Evolutionary conservation across 1,140 invertebrate species (phyloP), one percentile per base, ranked within the genome.

Genomic region (Littorina saxatilis): DNA sequence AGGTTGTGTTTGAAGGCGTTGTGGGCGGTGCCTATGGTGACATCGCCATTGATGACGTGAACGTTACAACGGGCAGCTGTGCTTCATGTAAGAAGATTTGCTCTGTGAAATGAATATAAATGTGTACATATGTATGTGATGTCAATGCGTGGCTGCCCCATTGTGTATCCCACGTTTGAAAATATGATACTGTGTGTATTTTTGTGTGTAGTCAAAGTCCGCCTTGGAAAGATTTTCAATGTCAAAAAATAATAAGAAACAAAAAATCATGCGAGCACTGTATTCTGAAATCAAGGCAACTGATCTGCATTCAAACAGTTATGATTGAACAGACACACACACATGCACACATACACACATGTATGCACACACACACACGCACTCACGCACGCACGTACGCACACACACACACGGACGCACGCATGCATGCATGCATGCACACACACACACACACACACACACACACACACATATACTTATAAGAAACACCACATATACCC

Each of bases 11-110:
- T 84, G 85, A 90, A 83, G 87, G 84, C 0, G 79, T 84, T 7
- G 58, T 85, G 29, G 89, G 90, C 13, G 82, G 55, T 73, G 82
- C 84, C 63, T 86, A 82, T 80, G 85, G 89, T 74, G 90, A 91
- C 82, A 89, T 90, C 70, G 88, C 89, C 66, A 86, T 91, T 83
- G 90, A 91, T 86, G 90, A 91, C 78, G 81, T 91, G 37, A 84
- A 85, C 66, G 63, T 90, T 86, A 43, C 78, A 78, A 39, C 86
- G 83, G 85, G 88, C 72, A n/a, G 79, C 15, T 79, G 63, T 20
- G 13, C 55, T 20, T 68, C 81, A 43, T 52, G 76, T 78, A 58
- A 68, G 61, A 55, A 13, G 37, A 27, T n/a, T n/a, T n/a, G n/a
- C n/a, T n/a, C n/a, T n/a, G n/a, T n/a, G n/a, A n/a, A n/a, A n/a